Conservation (phyloP, 2,113 vertebrate genomes). For the Pteropus alecto region DNA sequence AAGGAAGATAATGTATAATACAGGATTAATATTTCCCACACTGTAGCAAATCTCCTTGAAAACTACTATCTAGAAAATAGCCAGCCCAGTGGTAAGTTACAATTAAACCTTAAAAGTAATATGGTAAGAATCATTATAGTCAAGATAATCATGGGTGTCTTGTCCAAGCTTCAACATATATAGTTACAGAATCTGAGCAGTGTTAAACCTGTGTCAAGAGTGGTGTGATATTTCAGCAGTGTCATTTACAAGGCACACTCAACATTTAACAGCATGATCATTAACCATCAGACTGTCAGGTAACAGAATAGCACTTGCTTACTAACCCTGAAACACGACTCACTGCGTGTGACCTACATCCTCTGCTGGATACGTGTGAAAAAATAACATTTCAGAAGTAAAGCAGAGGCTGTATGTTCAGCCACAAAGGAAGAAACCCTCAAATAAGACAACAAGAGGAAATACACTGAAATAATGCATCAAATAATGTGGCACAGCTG, state of each 20-base stretch:
- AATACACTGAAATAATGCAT: not conserved
- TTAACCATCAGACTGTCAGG: not conserved
- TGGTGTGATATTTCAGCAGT: not conserved
- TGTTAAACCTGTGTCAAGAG: not conserved
- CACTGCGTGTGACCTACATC: not conserved
- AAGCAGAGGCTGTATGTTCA: not conserved
- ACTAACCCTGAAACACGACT: not conserved
- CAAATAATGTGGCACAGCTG: not conserved
- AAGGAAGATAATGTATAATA: not conserved
- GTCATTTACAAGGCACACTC: not conserved
- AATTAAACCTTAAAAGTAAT: not conserved
- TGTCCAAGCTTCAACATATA: not conserved
- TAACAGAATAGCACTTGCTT: not conserved
- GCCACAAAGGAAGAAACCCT: not conserved
- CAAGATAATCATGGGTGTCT: not conserved
- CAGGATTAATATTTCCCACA: not conserved
- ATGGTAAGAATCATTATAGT: not conserved
- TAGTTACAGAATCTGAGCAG: not conserved
- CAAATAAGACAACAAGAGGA: not conserved
- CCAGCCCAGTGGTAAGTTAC: not conserved
- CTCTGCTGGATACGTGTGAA: not conserved
- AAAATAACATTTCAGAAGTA: not conserved
- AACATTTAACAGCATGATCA: not conserved
- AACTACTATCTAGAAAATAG: not conserved
- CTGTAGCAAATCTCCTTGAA: not conserved